These are phyloP conservation scores for Pterocles orientalis DNA, from an alignment of 2,113 vertebrate species.

Conservation along the genomic window DNA sequence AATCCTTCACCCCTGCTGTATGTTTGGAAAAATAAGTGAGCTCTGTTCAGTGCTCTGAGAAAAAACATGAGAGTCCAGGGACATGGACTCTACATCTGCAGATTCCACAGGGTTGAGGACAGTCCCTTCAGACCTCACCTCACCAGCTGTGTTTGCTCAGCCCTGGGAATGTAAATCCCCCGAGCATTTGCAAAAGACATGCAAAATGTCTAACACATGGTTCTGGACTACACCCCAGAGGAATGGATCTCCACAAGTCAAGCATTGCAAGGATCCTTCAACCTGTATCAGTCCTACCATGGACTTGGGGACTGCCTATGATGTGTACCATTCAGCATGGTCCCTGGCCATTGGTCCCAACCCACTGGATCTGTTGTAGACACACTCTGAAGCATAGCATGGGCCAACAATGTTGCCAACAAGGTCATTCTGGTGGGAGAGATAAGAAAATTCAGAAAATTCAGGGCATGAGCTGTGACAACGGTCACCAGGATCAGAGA, in stretches of 20 bases:
- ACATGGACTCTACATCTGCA: background rate
- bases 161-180: rapidly evolving
- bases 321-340: background rate
- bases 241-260: background rate
- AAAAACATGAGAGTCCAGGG: background rate
- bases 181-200: background rate
- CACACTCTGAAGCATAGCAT: background rate
- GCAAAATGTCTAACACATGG: background rate
- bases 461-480: background rate
- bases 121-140: background rate
- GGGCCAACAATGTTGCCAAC: background rate
- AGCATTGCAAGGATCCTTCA: background rate
- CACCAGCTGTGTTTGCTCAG: background rate
- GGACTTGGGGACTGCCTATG: background rate
- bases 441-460: background rate
- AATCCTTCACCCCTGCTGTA: background rate
- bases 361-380: background rate
- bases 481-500: background rate
- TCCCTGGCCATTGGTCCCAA: background rate
- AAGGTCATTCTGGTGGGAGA: rapidly evolving
- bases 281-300: background rate
- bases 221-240: background rate
- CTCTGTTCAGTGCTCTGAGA: background rate
- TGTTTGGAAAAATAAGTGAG: background rate
- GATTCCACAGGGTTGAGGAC: background rate